Percentiles rank a stretch among this genome's conserved stretches.
phyloP scores from a whole-genome alignment of 2,888 invertebrate species.

The Leptothorax acervorum region DNA sequence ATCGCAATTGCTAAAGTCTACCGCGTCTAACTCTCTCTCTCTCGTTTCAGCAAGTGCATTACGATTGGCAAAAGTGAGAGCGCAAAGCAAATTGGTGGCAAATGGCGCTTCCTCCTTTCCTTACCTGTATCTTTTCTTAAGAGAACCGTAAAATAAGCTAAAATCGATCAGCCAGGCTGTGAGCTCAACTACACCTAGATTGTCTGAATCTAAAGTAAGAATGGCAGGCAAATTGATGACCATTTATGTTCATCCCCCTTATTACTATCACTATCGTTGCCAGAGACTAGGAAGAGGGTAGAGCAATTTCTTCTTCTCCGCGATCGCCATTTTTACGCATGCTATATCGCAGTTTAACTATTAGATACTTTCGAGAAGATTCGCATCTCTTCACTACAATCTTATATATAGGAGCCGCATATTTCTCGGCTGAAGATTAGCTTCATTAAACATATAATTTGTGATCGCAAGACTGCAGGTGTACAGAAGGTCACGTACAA shows the following conservation, averaged over 20 bases:
- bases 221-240: constrained; percentile 25
- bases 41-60: constrained; percentile 10
- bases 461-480: constrained; percentile 12
- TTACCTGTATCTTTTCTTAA: background rate
- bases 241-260: constrained; percentile 12
- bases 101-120: background rate
- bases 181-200: background rate
- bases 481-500: constrained; percentile 35
- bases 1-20: constrained; percentile 37
- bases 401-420: background rate
- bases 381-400: constrained; percentile 11
- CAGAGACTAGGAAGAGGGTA: background rate
- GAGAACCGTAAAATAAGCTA: constrained; percentile 11
- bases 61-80: constrained; percentile 24
- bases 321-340: background rate
- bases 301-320: constrained; percentile 6
- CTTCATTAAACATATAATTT: constrained; percentile 36
- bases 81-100: constrained; percentile 27
- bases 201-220: constrained; percentile 18
- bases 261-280: constrained; percentile 2
- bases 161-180: background rate
- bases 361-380: constrained; percentile 7
- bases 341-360: background rate
- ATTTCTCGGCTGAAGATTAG: constrained; percentile 17
- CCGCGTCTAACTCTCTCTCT: background rate